Conservation (phyloP, 2,113 vertebrate genomes). For the Leptobrachium leishanense region DNA sequence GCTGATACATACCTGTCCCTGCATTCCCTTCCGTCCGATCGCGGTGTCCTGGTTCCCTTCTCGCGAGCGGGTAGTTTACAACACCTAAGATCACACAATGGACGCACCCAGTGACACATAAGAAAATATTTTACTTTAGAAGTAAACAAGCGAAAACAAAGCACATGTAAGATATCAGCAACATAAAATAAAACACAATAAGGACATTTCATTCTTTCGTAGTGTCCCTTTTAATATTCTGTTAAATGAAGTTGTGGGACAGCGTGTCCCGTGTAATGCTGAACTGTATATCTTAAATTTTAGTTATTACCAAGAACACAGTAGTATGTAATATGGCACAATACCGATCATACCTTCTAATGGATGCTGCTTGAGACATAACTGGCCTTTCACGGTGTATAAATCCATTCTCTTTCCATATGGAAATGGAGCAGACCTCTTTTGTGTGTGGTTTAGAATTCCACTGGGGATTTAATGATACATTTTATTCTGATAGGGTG, state of each 20-base stretch:
- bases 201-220: too few species aligned
- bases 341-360: background rate
- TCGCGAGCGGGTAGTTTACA: too few species aligned
- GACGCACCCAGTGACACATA: too few species aligned
- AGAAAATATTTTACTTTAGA: too few species aligned
- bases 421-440: background rate
- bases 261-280: background rate
- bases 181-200: too few species aligned
- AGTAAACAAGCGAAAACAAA: too few species aligned
- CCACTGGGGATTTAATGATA: background rate
- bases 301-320: background rate
- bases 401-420: background rate
- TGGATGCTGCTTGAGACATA: background rate
- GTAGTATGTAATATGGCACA: background rate
- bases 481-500: slow-evolving; percentile 60
- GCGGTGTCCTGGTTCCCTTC: too few species aligned
- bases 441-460: background rate
- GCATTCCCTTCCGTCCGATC: too few species aligned
- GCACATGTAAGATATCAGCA: too few species aligned
- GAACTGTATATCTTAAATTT: background rate
- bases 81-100: too few species aligned
- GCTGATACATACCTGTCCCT: too few species aligned
- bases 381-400: background rate
- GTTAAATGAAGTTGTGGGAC: background rate
- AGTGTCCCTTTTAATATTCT: too few species aligned